Evolutionary conservation across 2,797 vertebrate species (phyloP).

Genomic region (Acipenser ruthenus): DNA sequence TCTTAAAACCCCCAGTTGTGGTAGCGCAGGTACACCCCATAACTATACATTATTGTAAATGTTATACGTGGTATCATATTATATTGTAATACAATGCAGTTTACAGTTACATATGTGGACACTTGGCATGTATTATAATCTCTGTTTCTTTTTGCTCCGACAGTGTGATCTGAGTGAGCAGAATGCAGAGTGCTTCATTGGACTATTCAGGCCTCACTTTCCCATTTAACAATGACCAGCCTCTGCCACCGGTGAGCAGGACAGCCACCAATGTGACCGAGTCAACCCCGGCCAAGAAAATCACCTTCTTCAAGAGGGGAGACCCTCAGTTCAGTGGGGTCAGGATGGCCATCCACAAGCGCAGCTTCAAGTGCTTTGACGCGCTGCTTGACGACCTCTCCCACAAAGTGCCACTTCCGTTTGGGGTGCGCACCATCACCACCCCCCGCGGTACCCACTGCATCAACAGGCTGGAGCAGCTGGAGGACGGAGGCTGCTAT

Average conservation of each 20-base stretch:
- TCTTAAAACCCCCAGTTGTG: too few species aligned
- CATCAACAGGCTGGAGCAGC: slow-evolving; percentile 60
- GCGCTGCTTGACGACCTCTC: slow-evolving; percentile 64
- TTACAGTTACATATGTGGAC: too few species aligned
- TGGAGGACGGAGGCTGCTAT: slow-evolving; percentile 75
- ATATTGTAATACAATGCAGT: too few species aligned
- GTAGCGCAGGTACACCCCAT: too few species aligned
- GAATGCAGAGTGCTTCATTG: slow-evolving; percentile 30
- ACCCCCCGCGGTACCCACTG: slow-evolving; percentile 61
- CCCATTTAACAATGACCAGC: slow-evolving; percentile 51
- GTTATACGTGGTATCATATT: too few species aligned
- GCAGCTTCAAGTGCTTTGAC: slow-evolving; percentile 72
- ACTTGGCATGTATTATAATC: too few species aligned
- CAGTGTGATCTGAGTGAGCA: slow-evolving; percentile 28
- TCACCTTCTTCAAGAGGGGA: slow-evolving; percentile 90
- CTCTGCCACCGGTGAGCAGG: slow-evolving; percentile 42
- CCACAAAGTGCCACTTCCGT: slow-evolving; percentile 54
- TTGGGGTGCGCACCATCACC: slow-evolving; percentile 55
- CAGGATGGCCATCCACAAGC: slow-evolving; percentile 68
- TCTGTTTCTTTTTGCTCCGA: slow-evolving; percentile 10
- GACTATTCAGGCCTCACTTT: slow-evolving; percentile 20
- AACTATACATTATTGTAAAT: too few species aligned
- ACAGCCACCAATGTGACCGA: slow-evolving; percentile 45
- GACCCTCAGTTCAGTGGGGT: slow-evolving; percentile 75
- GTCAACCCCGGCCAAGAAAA: slow-evolving; percentile 74